These are phyloP conservation scores for Sylvilagus floridanus DNA, from an alignment of 2,797 vertebrate genomes.

Conservation along the genomic window DNA sequence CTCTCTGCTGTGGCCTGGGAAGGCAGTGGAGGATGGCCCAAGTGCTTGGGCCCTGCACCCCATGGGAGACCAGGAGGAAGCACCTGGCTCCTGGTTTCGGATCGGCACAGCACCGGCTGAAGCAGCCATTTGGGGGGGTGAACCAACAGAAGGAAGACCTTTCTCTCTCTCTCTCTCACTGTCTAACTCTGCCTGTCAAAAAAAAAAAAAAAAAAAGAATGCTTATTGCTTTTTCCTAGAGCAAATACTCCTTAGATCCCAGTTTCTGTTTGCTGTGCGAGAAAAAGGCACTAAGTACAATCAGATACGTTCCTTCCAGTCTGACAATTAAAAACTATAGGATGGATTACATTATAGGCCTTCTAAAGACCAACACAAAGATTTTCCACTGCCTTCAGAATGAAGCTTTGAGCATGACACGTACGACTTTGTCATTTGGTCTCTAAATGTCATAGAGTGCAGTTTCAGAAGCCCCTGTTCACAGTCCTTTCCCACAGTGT, in stretches of 20 bases:
- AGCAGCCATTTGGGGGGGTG: no score
- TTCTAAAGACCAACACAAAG: not conserved
- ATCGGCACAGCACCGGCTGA: no score
- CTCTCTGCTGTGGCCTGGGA: no score
- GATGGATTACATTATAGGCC: not conserved
- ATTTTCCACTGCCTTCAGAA: not conserved
- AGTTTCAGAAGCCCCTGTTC: not conserved
- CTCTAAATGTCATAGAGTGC: not conserved
- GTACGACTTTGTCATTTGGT: not conserved
- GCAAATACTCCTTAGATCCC: not conserved
- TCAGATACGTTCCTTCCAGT: not conserved
- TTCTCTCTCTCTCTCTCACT: no score
- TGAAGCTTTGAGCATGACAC: not conserved
- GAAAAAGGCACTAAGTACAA: not conserved
- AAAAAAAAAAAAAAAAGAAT: not conserved
- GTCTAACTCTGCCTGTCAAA: no score
- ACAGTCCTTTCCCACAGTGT: not conserved
- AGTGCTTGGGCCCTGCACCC: no score
- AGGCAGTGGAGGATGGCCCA: no score
- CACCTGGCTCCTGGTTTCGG: no score
- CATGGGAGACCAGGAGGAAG: no score
- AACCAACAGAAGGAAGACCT: no score
- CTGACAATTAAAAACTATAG: conserved; percentile 8
- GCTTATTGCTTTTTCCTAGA: conserved; percentile 22
- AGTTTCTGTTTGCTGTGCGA: not conserved